phyloP scores from a whole-genome alignment of 2,797 vertebrate species.

The Sebastolobus alascanus region DNA sequence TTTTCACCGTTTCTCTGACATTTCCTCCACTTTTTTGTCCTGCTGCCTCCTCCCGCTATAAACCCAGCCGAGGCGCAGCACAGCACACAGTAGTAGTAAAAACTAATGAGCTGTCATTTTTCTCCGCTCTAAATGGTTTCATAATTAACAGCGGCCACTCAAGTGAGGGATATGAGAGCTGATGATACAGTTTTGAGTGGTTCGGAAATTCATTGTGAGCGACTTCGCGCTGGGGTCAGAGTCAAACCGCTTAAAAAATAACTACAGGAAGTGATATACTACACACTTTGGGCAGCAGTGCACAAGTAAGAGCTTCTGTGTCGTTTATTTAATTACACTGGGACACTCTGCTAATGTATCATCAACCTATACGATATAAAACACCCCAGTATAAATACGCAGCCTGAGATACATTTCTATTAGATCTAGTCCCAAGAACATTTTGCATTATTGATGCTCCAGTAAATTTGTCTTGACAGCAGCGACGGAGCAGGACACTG shows the following conservation, averaged over 20 bases:
- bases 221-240: slow-evolving; percentile 48
- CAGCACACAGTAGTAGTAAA: slow-evolving; percentile 75
- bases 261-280: slow-evolving; percentile 34
- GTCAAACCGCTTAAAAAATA: slow-evolving; percentile 43
- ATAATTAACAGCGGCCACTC: slow-evolving; percentile 80
- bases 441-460: slow-evolving; percentile 65
- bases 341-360: slow-evolving; percentile 48
- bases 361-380: slow-evolving; percentile 47
- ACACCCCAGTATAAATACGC: slow-evolving; percentile 44
- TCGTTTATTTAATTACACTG: slow-evolving; percentile 59
- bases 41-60: slow-evolving; percentile 64
- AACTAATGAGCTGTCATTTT: slow-evolving; percentile 81
- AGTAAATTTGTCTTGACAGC: slow-evolving; percentile 62
- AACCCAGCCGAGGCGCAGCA: slow-evolving; percentile 60
- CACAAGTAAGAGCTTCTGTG: slow-evolving; percentile 39
- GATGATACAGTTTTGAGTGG: slow-evolving; percentile 64
- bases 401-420: slow-evolving; percentile 49
- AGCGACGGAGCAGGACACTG: slow-evolving; percentile 44
- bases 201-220: slow-evolving; percentile 54
- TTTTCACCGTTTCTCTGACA: slow-evolving; percentile 65
- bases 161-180: slow-evolving; percentile 73
- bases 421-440: slow-evolving; percentile 29
- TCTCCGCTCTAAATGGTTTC: slow-evolving; percentile 73
- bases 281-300: slow-evolving; percentile 33
- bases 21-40: slow-evolving; percentile 61